Conservation (phyloP, 1,140 invertebrate species). For the Apis florea region DNA sequence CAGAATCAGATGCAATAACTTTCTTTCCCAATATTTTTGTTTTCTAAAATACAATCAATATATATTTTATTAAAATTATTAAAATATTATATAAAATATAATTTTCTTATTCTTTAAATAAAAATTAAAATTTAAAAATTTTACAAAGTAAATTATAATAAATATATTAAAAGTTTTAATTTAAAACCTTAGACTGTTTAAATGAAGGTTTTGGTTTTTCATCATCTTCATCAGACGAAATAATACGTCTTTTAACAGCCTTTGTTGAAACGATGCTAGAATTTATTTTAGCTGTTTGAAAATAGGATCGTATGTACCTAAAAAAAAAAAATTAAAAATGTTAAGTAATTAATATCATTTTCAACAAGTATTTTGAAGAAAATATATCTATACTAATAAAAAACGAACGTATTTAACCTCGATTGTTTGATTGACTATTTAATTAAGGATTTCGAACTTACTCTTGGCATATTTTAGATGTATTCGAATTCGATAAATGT, state of each 20-base stretch:
- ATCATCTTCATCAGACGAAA: conserved; percentile 72
- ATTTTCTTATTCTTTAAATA: neutral
- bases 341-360: neutral
- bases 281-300: conserved; percentile 34
- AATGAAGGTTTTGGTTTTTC: conserved; percentile 8
- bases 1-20: conserved; percentile 72
- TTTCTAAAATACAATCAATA: conserved; percentile 17
- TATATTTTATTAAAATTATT: neutral
- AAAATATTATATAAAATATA: neutral
- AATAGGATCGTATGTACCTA: conserved; percentile 70
- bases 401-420: conserved; percentile 14
- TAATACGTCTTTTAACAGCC: conserved; percentile 59
- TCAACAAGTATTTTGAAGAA: neutral
- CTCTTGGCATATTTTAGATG: conserved; percentile 41
- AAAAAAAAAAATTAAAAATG: conserved; percentile 29
- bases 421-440: neutral
- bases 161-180: neutral
- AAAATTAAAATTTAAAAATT: neutral
- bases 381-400: neutral
- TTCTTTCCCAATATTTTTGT: conserved; percentile 19
- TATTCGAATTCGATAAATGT: neutral
- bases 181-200: conserved; percentile 52
- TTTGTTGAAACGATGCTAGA: conserved; percentile 6
- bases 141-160: neutral
- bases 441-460: conserved; percentile 5